Conservation (phyloP, 2,888 invertebrate species). For the Gymnocheta viridis region DNA sequence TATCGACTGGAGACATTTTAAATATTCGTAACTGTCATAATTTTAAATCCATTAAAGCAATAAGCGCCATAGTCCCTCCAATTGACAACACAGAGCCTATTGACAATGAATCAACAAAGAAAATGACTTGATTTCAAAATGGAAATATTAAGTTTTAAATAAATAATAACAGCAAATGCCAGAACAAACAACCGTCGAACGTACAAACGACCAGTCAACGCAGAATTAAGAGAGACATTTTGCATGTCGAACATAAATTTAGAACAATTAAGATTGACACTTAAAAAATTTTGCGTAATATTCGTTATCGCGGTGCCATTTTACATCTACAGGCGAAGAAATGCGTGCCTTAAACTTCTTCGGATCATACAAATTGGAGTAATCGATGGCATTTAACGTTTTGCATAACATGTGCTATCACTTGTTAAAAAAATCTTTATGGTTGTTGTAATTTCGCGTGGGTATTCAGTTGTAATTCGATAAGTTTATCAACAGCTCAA, state of each 20-base stretch:
- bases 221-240: background rate
- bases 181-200: background rate
- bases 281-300: constrained; percentile 26
- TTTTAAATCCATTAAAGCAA: constrained; percentile 50
- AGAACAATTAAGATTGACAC: constrained; percentile 64
- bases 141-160: too few relatives aligned
- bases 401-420: background rate
- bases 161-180: background rate
- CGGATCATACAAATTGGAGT: constrained; percentile 5
- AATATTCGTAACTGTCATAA: constrained; percentile 45
- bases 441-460: constrained; percentile 41
- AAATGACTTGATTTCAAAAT: constrained; percentile 54
- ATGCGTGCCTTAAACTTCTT: too few relatives aligned
- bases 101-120: constrained; percentile 45
- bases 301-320: background rate
- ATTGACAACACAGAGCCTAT: constrained; percentile 33
- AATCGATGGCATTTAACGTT: constrained; percentile 33
- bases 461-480: constrained; percentile 38
- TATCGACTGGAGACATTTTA: constrained; percentile 35
- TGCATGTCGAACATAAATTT: constrained; percentile 50
- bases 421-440: constrained; percentile 29
- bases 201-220: background rate
- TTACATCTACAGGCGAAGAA: too few relatives aligned
- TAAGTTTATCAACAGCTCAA: constrained; percentile 42
- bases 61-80: constrained; percentile 32